Evolutionary conservation across 2,888 invertebrate species (phyloP), one percentile per base, ranked within the genome.

Genomic region (Pyrrhia umbra): DNA sequence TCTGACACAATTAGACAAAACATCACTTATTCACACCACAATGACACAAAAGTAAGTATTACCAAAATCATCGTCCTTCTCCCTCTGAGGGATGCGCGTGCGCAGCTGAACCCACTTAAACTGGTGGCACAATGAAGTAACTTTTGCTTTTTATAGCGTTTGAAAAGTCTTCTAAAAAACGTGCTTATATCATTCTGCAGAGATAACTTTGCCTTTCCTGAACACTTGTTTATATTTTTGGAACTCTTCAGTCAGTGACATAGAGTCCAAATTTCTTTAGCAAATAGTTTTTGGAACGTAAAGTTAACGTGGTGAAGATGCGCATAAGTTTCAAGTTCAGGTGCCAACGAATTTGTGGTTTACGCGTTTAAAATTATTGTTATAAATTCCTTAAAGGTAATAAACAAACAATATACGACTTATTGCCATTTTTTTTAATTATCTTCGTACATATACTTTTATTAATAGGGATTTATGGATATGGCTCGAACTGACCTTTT

Each of bases 91-190:
- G 86, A 86, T 86, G 83, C 80, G 84, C 79, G 77, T 79, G 73
- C 86, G 75, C 79, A 84, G 88, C 85, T 84, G 85, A 85, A 77
- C 85, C 80, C 84, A 84, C 86, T 83, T 85, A 84, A 78, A 93
- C 93, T 93, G 90, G 82, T 90, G 85, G 74, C 75, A 75, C 75
- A 72, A 59, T 80, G 77, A 76, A 77, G 80, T 80, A 80, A 83
- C 87, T 86, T 89, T 87, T 87, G 87, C 90, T 91, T 92, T 80
- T 90, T 94, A 94, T 94, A 93, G 89, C 85, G 80, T 85, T 86
- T 86, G 85, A 86, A 89, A 90, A 90, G 86, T 85, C 88, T 86
- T 83, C 89, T 85, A 89, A 91, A 92, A 92, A 93, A 92, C 92
- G 87, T 90, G 92, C 90, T 84, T 75, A 84, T 80, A 78, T 80